phyloP scores from a whole-genome alignment of 92 coral and sea anemone species.

The Palythoa caribaeorum region DNA sequence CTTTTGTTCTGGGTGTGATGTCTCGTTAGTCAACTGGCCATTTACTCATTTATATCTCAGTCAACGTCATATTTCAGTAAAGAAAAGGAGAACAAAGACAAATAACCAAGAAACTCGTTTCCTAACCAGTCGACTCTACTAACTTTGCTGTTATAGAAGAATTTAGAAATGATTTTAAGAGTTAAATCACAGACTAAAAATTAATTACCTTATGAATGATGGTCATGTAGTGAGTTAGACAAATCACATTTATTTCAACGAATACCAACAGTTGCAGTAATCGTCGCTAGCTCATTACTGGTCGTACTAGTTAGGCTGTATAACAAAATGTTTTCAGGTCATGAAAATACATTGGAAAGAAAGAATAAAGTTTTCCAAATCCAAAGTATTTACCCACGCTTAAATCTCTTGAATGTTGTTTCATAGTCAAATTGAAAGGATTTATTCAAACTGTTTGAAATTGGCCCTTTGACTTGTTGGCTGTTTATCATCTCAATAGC shows the following conservation, averaged over 20 bases:
- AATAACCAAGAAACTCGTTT: too few species aligned
- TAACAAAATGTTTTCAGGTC: conserved; percentile 31
- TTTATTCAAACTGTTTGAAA: too few species aligned
- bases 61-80: too few species aligned
- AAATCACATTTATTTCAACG: neutral
- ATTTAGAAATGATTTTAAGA: conserved; percentile 1
- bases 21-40: too few species aligned
- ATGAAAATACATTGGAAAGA: conserved; percentile 25
- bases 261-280: neutral
- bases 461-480: too few species aligned
- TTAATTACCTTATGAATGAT: neutral
- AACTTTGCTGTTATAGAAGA: neutral
- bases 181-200: neutral
- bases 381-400: neutral
- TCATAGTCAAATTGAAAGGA: neutral
- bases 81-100: too few species aligned
- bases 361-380: conserved; percentile 29
- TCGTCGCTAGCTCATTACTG: neutral
- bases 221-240: neutral
- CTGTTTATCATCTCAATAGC: too few species aligned
- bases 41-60: too few species aligned
- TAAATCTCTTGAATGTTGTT: neutral
- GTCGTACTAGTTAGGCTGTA: conserved; percentile 25
- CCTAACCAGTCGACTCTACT: too few species aligned
- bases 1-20: too few species aligned